Conservation (phyloP, 2,797 vertebrate genomes). For the Sebastes trivittatus region DNA sequence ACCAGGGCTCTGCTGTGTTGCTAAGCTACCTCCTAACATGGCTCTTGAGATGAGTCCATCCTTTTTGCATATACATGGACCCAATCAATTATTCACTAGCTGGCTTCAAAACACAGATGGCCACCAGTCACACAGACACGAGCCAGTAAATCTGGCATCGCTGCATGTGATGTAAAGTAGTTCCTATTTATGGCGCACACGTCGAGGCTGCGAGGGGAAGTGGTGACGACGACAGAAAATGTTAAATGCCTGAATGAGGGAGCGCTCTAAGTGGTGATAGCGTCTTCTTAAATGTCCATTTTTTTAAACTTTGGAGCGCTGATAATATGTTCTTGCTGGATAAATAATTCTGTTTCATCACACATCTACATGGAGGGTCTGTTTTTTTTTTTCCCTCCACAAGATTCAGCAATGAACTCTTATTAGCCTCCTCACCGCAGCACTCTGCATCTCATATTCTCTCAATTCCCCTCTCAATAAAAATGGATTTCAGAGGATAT, state of each 20-base stretch:
- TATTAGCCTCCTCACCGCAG: slow-evolving; percentile 63
- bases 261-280: background rate
- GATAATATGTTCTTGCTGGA: slow-evolving; percentile 45
- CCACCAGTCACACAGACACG: slow-evolving; percentile 65
- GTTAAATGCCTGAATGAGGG: slow-evolving; percentile 33
- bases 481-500: slow-evolving; percentile 68
- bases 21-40: slow-evolving; percentile 82
- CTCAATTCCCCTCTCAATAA: slow-evolving; percentile 65
- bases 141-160: slow-evolving; percentile 56
- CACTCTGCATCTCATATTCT: slow-evolving; percentile 62
- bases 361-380: slow-evolving; percentile 47
- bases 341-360: slow-evolving; percentile 78
- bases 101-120: slow-evolving; percentile 77
- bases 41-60: slow-evolving; percentile 73
- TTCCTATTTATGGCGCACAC: slow-evolving; percentile 45
- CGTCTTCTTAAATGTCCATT: slow-evolving; percentile 59
- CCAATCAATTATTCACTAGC: slow-evolving; percentile 80
- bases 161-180: slow-evolving; percentile 47
- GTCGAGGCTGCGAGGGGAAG: slow-evolving; percentile 26
- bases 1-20: slow-evolving; percentile 79
- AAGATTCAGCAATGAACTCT: slow-evolving; percentile 61
- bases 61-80: slow-evolving; percentile 79
- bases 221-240: slow-evolving; percentile 19
- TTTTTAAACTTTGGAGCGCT: slow-evolving; percentile 31
- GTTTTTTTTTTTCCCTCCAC: slow-evolving; percentile 9